Evolutionary conservation across 2,113 vertebrate genomes (phyloP).

Genomic region (Mohoua ochrocephala): DNA sequence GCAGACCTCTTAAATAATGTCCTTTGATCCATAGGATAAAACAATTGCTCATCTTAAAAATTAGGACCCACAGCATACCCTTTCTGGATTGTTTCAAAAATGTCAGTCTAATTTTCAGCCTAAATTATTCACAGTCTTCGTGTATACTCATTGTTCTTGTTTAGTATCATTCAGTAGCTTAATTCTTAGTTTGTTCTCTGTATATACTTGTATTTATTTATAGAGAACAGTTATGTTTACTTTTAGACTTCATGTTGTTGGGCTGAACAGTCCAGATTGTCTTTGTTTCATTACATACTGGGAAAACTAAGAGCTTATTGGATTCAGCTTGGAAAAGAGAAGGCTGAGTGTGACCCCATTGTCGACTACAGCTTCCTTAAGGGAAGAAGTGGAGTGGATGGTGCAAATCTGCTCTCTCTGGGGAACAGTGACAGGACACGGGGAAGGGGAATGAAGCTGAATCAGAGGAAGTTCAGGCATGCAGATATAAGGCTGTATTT

Average conservation of each 20-base stretch:
- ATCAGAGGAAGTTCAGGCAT: neutral
- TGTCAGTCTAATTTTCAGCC: neutral
- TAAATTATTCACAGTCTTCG: neutral
- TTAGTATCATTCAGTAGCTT: neutral
- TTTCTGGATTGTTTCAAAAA: neutral
- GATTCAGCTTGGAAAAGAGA: neutral
- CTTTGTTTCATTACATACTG: neutral
- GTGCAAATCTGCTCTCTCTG: neutral
- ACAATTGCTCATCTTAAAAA: neutral
- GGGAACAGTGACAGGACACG: fast-evolving
- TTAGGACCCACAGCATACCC: neutral
- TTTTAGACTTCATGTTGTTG: neutral
- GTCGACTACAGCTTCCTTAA: neutral
- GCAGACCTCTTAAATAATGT: neutral
- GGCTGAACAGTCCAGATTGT: neutral
- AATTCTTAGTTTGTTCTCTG: neutral
- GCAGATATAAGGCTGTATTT: neutral
- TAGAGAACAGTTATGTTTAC: neutral
- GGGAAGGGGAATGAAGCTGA: neutral
- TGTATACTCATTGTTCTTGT: neutral
- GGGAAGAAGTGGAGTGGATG: fast-evolving
- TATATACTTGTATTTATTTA: neutral
- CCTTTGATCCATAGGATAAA: neutral
- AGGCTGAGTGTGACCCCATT: neutral
- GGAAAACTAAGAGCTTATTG: neutral